Evolutionary conservation across 2,113 vertebrate species (phyloP).

Genomic region (Zosterops pallidus): DNA sequence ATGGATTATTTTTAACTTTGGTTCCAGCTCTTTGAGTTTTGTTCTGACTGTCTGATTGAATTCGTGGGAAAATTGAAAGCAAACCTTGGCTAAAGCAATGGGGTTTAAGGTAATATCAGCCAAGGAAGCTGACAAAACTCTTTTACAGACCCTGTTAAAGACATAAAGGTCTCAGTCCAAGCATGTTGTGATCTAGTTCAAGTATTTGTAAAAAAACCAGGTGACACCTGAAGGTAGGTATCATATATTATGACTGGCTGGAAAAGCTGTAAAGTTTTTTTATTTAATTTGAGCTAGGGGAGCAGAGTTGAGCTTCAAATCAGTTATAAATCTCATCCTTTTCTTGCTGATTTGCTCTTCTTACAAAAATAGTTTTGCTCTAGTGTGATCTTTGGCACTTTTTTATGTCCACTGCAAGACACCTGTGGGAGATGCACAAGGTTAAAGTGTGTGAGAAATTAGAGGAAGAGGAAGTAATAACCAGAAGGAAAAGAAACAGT

Average conservation of each 20-base stretch:
- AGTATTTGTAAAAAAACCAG: not conserved
- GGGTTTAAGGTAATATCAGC: not conserved
- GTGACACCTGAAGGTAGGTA: not conserved
- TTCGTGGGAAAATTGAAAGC: not conserved
- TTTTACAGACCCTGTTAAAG: not conserved
- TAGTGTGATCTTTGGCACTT: not conserved
- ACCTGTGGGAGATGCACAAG: not conserved
- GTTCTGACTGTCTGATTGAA: not conserved
- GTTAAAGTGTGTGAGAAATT: not conserved
- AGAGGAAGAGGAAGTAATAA: not conserved
- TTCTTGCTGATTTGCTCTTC: not conserved
- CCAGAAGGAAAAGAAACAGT: not conserved
- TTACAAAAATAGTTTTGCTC: not conserved
- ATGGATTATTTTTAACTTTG: constrained; percentile 33
- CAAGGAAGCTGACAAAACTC: not conserved
- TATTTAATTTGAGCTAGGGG: not conserved
- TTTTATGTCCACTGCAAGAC: not conserved
- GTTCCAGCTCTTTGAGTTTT: not conserved
- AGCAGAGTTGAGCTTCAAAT: not conserved
- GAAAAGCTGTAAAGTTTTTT: not conserved
- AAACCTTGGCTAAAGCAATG: not conserved
- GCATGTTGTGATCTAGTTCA: not conserved
- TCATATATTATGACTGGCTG: not conserved
- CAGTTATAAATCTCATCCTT: not conserved
- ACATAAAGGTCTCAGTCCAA: not conserved